These are phyloP conservation scores for Napeogenes sylphis DNA, from an alignment of 2,888 invertebrate species.

Conservation along the genomic window DNA sequence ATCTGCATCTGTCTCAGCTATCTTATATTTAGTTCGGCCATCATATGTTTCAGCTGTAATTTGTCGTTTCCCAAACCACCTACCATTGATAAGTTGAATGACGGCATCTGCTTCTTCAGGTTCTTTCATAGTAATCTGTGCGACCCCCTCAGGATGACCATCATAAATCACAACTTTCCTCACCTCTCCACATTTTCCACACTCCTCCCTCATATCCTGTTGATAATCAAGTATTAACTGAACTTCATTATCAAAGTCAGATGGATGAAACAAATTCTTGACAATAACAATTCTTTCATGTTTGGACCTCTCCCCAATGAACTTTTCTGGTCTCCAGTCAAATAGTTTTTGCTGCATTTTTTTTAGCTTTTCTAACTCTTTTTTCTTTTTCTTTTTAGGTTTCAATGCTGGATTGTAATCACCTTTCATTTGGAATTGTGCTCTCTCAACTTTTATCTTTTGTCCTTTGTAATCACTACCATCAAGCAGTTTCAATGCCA, in stretches of 20 bases:
- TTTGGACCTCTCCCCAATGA: conserved; percentile 89
- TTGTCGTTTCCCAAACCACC: conserved; percentile 92
- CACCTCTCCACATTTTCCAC: conserved; percentile 93
- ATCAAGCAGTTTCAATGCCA: conserved; percentile 94
- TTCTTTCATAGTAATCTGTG: conserved; percentile 92
- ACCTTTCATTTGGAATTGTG: conserved; percentile 96
- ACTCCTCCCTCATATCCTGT: conserved; percentile 92
- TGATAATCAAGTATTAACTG: conserved; percentile 93
- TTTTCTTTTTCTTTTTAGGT: conserved; percentile 92
- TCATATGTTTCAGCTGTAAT: conserved; percentile 95
- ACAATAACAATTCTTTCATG: conserved; percentile 95
- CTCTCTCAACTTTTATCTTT: conserved; percentile 91
- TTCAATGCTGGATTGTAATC: conserved; percentile 94
- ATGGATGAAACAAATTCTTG: conserved; percentile 93
- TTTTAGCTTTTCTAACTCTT: conserved; percentile 92
- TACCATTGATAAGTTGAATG: conserved; percentile 89
- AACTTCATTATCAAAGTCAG: conserved; percentile 93
- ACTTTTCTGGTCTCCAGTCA: conserved; percentile 97
- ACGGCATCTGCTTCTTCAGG: conserved; percentile 95
- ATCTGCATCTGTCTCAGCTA: conserved; percentile 94
- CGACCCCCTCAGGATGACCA: conserved; percentile 95
- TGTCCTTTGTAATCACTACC: conserved; percentile 88
- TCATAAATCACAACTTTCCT: conserved; percentile 94
- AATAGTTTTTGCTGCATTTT: conserved; percentile 96
- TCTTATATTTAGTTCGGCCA: conserved; percentile 94